Evolutionary conservation across 2,113 vertebrate genomes (phyloP).

Genomic region (Eudyptes chrysolophus): DNA sequence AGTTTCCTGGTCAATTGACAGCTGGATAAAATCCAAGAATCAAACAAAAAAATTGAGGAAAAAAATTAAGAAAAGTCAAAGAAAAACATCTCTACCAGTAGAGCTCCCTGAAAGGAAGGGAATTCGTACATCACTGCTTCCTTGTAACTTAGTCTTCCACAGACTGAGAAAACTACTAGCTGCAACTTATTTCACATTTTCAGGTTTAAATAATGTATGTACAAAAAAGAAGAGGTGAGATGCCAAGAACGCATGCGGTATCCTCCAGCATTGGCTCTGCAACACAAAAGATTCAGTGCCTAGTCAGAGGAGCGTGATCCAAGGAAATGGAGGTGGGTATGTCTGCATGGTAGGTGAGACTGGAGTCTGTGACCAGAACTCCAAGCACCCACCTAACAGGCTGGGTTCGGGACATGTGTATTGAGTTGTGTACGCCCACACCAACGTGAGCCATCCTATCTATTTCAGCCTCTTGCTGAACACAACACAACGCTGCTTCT

Average conservation of each 20-base stretch:
- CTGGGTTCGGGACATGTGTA: background rate
- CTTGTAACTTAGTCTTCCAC: background rate
- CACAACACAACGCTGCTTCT: background rate
- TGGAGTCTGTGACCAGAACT: background rate
- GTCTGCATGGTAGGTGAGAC: accelerated
- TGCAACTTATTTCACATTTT: background rate
- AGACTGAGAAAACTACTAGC: background rate
- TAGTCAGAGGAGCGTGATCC: background rate
- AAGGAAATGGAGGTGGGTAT: background rate
- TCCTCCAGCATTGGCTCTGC: background rate
- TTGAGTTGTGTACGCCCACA: background rate
- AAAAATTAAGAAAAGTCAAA: background rate
- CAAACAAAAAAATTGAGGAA: background rate
- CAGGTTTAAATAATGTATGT: background rate
- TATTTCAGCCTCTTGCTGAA: background rate
- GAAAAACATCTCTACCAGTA: background rate
- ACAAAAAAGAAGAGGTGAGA: background rate
- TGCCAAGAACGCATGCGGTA: accelerated
- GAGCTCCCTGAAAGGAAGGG: background rate
- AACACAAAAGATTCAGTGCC: background rate
- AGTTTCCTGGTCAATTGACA: background rate
- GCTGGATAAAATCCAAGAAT: background rate
- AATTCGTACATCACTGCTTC: background rate
- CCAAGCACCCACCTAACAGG: background rate
- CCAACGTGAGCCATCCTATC: accelerated